These are phyloP conservation scores for Leiothrix lutea DNA, from an alignment of 2,113 vertebrate genomes.

Conservation along the genomic window DNA sequence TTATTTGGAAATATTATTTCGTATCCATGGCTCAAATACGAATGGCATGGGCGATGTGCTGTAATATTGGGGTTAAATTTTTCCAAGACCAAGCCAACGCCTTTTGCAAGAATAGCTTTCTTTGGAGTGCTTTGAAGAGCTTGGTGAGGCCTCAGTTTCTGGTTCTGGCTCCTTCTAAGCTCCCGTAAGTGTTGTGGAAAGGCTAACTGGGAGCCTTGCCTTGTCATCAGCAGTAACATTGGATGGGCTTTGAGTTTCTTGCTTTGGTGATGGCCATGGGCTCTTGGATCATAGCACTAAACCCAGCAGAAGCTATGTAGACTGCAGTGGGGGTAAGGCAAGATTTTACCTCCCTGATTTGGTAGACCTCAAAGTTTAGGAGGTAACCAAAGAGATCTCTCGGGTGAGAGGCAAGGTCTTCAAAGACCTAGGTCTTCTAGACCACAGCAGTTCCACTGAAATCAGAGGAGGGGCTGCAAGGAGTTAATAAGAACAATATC, in stretches of 20 bases:
- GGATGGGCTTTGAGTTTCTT: neutral
- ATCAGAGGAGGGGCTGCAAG: neutral
- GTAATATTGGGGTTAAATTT: neutral
- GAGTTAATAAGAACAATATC: neutral
- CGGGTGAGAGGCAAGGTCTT: neutral
- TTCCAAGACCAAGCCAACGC: neutral
- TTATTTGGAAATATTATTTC: neutral
- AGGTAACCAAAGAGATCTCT: neutral
- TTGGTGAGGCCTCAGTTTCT: neutral
- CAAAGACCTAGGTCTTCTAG: neutral
- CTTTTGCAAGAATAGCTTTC: neutral
- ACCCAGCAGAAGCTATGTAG: neutral
- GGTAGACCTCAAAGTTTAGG: neutral
- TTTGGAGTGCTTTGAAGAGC: neutral
- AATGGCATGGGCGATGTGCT: no score
- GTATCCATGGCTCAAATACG: neutral
- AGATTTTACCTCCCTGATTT: neutral
- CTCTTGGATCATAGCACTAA: neutral
- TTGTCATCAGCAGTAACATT: neutral
- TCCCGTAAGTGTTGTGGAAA: accelerated
- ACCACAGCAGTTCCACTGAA: neutral
- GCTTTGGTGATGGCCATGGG: neutral
- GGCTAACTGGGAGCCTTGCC: neutral
- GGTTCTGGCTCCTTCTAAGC: neutral
- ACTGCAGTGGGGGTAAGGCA: neutral